Base-by-base conservation (phyloP, 2,888 invertebrate genomes). In the Leucania comma region DNA sequence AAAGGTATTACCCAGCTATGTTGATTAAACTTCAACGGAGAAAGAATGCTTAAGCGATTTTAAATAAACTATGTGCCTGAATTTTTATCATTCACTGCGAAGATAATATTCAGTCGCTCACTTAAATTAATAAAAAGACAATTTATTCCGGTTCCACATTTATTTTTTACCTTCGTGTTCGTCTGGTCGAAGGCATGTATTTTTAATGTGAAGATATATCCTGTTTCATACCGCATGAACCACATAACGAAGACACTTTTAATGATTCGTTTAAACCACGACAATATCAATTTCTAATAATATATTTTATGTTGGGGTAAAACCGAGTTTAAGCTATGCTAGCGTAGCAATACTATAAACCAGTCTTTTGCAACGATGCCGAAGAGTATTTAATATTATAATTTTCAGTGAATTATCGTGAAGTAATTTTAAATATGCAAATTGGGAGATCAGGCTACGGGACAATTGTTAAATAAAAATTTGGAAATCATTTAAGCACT, bases 211-310 rank as follows among this genome's bases (percentile, higher is more conserved):
- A 70, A 61, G 54, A 68, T 63, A 65, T 83, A 81, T 84, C 72
- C 71, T 75, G 82, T 76, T 80, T 76, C 77, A 67, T 84, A 87
- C 84, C 85, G 70, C 86, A 84, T 74, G 66, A 84, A 89, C 90
- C 88, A 74, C 88, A 77, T 79, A 61, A 26, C 70, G 51, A 48
- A 79, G 82, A 83, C 90, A 89, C 87, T 90, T 90, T 75, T 89
- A 83, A 84, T 83, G 87, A 85, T 88, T 88, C 88, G 67, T 80
- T 67, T 79, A 57, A 78, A 79, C 75, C 78, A 64, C 75, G 53
- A 64, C 48, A 69, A 75, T 76, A 79, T 80, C 68, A 67, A 69
- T 81, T 71, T 70, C 72, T 71, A 59, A 48, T 50, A 46, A 35
- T 29, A 29, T 29, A 29, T 29, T 2, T 63, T 32, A 50, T 24